Base-by-base conservation (phyloP, 2,888 invertebrate species). In the Terebella lapidaria region DNA sequence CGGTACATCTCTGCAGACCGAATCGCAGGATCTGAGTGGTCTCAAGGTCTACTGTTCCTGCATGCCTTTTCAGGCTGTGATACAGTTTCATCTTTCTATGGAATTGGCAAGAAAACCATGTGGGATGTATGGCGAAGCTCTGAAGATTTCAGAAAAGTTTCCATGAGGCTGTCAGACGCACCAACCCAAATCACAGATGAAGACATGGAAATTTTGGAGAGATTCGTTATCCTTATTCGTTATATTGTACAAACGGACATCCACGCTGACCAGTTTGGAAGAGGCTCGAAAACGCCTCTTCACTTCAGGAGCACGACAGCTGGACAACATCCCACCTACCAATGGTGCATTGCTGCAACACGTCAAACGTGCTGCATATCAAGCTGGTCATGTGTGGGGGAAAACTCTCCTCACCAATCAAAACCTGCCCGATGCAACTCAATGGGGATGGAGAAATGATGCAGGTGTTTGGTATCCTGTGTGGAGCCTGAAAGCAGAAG, bases 321-420 rank as follows among this genome's bases (percentile, higher is more conserved):
- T 63, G 26, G 58, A 67, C 1, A 49, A 52, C 1, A 62, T 69
- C n/a, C 66, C 64, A 51, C 68, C 68, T 26, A 67, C 67, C 29
- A 25, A 28, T 45, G 61, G 54, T 28, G 66, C 68, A 30, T 61
- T 69, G n/a, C 2, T 30, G 4, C 61, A 69, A 54, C 70, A 67
- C 54, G 28, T 59, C 10, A 57, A 60, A 47, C 52, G 67, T 30
- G 59, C 65, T 27, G 56, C 52, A 5, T 67, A 61, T 53, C 67
- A 69, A 45, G 60, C 47, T 25, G 62, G 62, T 20, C 42, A 54
- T 51, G 55, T 66, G 18, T 66, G 57, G 62, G 62, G 42, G 58
- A 35, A 49, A 62, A 28, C 27, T 49, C 18, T 57, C 10, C 20
- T 49, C 0, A n/a, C 42, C 15, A 29, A 15, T 2, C 46, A 20